Conservation (phyloP, 1,140 invertebrate genomes). For the Lineus longissimus region DNA sequence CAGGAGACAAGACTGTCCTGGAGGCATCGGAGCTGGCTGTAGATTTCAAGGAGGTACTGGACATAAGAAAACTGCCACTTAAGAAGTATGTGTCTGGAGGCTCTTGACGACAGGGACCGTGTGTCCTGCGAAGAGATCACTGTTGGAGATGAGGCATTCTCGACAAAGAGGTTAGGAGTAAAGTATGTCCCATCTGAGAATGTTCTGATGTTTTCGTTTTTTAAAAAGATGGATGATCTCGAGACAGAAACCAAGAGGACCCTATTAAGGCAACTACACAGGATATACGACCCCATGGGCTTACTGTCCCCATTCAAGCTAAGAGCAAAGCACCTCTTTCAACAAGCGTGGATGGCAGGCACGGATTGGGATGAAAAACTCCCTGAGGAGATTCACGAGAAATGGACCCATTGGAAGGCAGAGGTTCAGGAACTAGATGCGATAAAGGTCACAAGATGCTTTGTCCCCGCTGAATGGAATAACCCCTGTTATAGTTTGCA, state of each 20-base stretch:
- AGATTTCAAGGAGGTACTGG: not conserved
- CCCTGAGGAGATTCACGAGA: not conserved
- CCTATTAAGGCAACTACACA: not conserved
- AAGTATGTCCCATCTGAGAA: not conserved
- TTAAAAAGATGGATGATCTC: not conserved
- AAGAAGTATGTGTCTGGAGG: not conserved
- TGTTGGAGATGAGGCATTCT: not conserved
- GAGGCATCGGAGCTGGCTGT: not conserved
- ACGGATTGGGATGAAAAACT: not conserved
- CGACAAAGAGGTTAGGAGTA: not conserved
- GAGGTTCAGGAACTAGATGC: not conserved
- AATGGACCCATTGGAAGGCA: not conserved
- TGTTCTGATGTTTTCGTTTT: not conserved
- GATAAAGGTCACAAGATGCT: not conserved
- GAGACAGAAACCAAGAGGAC: not conserved
- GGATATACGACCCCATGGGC: constrained; percentile 3
- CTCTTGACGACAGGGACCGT: not conserved
- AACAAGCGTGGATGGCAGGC: not conserved
- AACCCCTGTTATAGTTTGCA: not conserved
- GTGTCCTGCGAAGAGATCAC: not conserved
- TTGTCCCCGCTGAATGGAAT: not conserved
- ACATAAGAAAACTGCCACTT: not conserved
- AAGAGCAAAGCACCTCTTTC: not conserved
- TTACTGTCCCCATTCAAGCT: not conserved
- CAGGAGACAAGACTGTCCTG: not conserved